A percentile compares a stretch with the other conserved stretches of the same genome.
Conservation (phyloP, 2,888 invertebrate genomes). For the Philhelius pedissequus region DNA sequence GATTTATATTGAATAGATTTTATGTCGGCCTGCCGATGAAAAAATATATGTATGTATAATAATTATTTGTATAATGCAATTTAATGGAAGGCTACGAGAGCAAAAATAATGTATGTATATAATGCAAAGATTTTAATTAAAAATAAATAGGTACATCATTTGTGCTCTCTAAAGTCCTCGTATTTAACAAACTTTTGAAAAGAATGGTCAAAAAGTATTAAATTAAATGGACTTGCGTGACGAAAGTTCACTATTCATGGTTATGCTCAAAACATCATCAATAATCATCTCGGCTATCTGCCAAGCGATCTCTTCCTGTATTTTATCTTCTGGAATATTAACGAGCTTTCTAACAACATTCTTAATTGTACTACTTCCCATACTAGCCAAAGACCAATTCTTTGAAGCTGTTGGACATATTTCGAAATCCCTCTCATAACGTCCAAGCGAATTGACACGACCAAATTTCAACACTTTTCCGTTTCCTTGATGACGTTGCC, state of each 20-base stretch:
- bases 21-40: conserved; percentile 4
- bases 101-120: neutral
- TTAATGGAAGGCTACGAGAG: neutral
- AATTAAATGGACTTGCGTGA: conserved; percentile 6
- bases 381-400: conserved; percentile 74
- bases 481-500: conserved; percentile 84
- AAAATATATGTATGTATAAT: neutral
- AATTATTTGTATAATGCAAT: neutral
- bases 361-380: conserved; percentile 77
- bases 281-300: conserved; percentile 98
- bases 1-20: neutral
- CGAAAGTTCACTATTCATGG: conserved; percentile 75
- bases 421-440: conserved; percentile 95
- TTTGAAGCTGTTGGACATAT: conserved; percentile 81
- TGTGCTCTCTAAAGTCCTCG: neutral
- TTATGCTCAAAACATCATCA: conserved; percentile 94
- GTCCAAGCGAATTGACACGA: conserved; percentile 91
- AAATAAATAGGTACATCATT: neutral
- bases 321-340: conserved; percentile 90
- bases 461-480: conserved; percentile 87
- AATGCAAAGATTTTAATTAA: neutral
- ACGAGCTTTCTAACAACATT: conserved; percentile 88
- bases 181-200: neutral
- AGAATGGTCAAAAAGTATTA: neutral
- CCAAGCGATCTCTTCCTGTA: conserved; percentile 97